Evolutionary conservation across 2,797 vertebrate species (phyloP).

Genomic region (Heteromormyrus szaboi): DNA sequence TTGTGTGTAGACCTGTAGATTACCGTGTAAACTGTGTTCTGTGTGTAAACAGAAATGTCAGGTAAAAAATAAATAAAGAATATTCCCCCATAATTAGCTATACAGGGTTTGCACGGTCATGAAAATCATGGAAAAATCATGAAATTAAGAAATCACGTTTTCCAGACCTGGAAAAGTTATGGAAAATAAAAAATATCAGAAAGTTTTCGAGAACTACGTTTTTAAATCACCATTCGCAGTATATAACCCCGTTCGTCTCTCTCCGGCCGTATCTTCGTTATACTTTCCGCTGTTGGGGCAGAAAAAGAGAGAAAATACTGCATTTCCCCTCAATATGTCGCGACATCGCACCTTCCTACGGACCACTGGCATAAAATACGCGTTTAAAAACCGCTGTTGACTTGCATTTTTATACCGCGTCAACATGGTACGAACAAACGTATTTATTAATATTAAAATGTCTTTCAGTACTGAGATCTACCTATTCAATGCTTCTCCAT

Average conservation of each 20-base stretch:
- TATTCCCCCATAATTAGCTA: not conserved
- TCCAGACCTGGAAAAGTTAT: not conserved
- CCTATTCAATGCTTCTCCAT: not conserved
- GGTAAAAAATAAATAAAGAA: not conserved
- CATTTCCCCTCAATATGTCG: no score
- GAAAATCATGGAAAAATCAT: not conserved
- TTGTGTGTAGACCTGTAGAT: not conserved
- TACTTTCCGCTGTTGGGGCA: not conserved
- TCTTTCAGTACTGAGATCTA: not conserved
- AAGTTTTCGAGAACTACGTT: not conserved
- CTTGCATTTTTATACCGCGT: no score
- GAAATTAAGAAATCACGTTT: not conserved
- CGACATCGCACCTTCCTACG: no score
- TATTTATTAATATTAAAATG: not conserved
- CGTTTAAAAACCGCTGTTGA: no score
- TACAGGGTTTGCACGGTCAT: not conserved
- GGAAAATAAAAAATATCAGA: not conserved
- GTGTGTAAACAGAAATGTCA: not conserved
- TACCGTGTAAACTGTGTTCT: not conserved
- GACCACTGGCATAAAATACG: no score
- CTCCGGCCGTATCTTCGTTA: not conserved
- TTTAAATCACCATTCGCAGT: not conserved
- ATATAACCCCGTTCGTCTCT: not conserved
- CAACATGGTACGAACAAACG: no score
- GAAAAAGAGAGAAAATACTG: not conserved